Conservation (phyloP, 1,140 invertebrate species). For the Drosophila kohkoa region DNA sequence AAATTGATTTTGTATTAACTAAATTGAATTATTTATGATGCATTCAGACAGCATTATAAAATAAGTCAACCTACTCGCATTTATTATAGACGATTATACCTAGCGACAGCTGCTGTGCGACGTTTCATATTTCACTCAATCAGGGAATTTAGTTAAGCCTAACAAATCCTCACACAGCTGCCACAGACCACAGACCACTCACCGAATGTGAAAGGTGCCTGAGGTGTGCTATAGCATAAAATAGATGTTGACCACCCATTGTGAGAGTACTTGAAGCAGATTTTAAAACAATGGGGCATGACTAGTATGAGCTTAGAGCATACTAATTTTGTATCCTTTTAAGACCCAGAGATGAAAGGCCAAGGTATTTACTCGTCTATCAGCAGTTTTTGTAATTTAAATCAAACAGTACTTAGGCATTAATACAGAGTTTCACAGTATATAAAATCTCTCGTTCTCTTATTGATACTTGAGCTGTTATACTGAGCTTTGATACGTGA, state of each 20-base stretch:
- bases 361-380: background rate
- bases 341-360: background rate
- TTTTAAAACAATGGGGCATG: background rate
- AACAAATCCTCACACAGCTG: conserved; percentile 46
- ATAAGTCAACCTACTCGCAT: conserved; percentile 47
- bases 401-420: background rate
- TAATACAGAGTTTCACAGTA: background rate
- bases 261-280: background rate
- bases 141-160: conserved; percentile 46
- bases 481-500: background rate
- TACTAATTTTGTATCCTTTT: background rate
- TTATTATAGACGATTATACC: conserved; percentile 44
- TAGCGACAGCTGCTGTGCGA: conserved; percentile 47
- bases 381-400: background rate
- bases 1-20: conserved; percentile 78
- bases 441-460: background rate
- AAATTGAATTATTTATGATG: conserved; percentile 81
- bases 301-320: background rate
- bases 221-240: background rate
- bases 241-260: conserved; percentile 21
- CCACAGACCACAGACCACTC: conserved; percentile 18
- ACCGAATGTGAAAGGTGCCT: too few relatives aligned
- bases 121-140: conserved; percentile 46
- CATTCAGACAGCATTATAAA: conserved; percentile 59
- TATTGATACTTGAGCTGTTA: background rate